These are phyloP conservation scores for Cartodere bifasciata DNA, from an alignment of 2,888 invertebrate genomes.

Conservation along the genomic window DNA sequence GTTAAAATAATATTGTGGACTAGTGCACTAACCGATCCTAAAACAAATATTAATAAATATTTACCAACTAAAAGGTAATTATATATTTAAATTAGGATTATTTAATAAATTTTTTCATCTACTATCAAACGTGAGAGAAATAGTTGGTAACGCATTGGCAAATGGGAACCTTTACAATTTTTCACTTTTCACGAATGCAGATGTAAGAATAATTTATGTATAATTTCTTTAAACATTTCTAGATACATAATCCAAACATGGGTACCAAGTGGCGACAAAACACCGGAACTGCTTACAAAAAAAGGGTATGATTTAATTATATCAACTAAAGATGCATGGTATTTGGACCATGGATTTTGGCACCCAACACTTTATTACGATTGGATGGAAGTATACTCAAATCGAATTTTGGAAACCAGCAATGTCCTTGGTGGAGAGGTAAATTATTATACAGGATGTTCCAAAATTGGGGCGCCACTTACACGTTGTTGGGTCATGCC, in stretches of 20 bases:
- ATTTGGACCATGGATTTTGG: conserved; percentile 80
- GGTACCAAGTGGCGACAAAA: conserved; percentile 47
- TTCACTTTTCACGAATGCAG: too few species aligned
- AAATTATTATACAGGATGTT: too few species aligned
- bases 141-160: too few species aligned
- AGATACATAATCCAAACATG: conserved; percentile 74
- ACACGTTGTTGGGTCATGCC: too few species aligned
- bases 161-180: too few species aligned
- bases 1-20: conserved; percentile 63
- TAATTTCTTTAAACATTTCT: conserved; percentile 17
- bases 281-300: conserved; percentile 47
- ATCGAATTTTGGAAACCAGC: conserved; percentile 5
- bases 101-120: too few species aligned
- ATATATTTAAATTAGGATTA: too few species aligned
- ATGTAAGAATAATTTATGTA: too few species aligned
- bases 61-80: too few species aligned
- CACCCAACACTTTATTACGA: conserved; percentile 59
- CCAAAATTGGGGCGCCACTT: too few species aligned
- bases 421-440: conserved; percentile 11
- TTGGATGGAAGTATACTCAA: conserved; percentile 33
- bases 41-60: conserved; percentile 49
- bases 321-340: conserved; percentile 76
- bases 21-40: conserved; percentile 55
- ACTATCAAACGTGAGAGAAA: too few species aligned
- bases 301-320: conserved; percentile 62